A percentile compares a stretch with the other conserved stretches of the same genome.
phyloP scores from a whole-genome alignment of 2,113 vertebrate species.

The Semnornis frantzii region DNA sequence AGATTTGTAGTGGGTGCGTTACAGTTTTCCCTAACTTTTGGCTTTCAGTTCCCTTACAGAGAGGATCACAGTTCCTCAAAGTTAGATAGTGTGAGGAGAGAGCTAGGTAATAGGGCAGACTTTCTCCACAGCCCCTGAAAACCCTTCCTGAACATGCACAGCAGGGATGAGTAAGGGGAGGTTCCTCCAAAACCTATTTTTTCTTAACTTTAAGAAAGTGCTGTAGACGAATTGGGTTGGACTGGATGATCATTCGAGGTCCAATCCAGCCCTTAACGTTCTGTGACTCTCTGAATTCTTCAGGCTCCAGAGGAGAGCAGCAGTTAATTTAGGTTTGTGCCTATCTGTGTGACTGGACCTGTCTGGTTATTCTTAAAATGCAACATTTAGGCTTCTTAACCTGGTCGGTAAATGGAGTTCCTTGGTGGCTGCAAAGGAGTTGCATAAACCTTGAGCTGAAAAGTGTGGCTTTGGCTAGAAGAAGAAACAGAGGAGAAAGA shows the following conservation, averaged over 20 bases:
- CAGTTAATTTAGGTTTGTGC: background rate
- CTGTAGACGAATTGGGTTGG: background rate
- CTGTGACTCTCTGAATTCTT: no score
- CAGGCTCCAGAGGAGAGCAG: background rate
- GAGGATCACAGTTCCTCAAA: background rate
- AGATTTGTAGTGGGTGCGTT: background rate
- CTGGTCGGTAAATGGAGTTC: background rate
- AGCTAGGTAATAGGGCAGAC: background rate
- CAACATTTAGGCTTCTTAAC: background rate
- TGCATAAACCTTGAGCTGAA: background rate
- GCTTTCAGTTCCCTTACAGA: background rate
- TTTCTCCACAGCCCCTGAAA: background rate
- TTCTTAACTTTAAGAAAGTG: background rate
- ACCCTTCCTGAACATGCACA: rapidly evolving
- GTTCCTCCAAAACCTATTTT: background rate
- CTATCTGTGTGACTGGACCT: background rate
- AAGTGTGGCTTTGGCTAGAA: background rate
- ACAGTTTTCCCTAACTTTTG: background rate
- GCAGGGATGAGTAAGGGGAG: background rate
- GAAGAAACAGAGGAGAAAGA: background rate
- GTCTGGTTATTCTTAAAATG: background rate
- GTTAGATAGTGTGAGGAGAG: background rate
- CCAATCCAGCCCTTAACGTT: no score
- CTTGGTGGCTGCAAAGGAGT: background rate
- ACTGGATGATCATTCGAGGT: no score